A percentile compares a stretch with the other conserved stretches of the same genome.
Evolutionary conservation across 2,888 invertebrate genomes (phyloP).

Genomic region (Orthonevra nobilis): DNA sequence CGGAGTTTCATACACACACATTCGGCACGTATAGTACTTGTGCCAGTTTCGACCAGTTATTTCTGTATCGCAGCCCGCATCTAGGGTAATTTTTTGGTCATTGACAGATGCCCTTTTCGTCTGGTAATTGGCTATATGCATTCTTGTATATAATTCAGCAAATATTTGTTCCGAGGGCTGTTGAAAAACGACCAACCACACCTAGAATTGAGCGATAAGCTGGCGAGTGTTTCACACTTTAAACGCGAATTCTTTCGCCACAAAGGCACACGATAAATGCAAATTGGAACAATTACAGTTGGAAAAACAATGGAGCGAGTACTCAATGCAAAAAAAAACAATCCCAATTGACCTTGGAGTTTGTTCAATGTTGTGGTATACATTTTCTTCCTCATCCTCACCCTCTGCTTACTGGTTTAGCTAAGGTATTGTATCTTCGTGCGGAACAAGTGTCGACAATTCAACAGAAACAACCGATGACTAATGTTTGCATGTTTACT

Average conservation of each 20-base stretch:
- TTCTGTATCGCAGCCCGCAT: slow-evolving; percentile 23
- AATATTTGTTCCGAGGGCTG: background rate
- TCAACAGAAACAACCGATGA: slow-evolving; percentile 37
- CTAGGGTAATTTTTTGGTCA: slow-evolving; percentile 47
- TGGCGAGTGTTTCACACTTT: slow-evolving; percentile 9
- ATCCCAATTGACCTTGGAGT: slow-evolving; percentile 57
- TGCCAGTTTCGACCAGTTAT: background rate
- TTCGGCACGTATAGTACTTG: slow-evolving; percentile 23
- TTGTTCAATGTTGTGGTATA: slow-evolving; percentile 52
- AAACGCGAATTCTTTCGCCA: slow-evolving; percentile 44
- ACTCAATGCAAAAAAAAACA: slow-evolving; percentile 8
- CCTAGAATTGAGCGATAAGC: slow-evolving; percentile 62
- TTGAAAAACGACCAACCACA: slow-evolving; percentile 64
- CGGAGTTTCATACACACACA: slow-evolving; percentile 45
- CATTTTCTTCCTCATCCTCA: slow-evolving; percentile 22
- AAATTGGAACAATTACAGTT: background rate
- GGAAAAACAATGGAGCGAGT: slow-evolving; percentile 7
- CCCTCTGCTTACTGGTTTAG: slow-evolving; percentile 38
- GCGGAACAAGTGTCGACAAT: slow-evolving; percentile 19
- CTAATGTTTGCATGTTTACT: slow-evolving; percentile 57
- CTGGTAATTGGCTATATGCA: slow-evolving; percentile 45
- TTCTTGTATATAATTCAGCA: slow-evolving; percentile 21
- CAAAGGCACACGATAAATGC: background rate
- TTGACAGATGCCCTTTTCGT: slow-evolving; percentile 51
- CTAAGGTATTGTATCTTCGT: slow-evolving; percentile 17